Evolutionary conservation across 1,140 invertebrate genomes (phyloP), one percentile per base, ranked within the genome.

Genomic region (Aphaenogaster ashmeadi): DNA sequence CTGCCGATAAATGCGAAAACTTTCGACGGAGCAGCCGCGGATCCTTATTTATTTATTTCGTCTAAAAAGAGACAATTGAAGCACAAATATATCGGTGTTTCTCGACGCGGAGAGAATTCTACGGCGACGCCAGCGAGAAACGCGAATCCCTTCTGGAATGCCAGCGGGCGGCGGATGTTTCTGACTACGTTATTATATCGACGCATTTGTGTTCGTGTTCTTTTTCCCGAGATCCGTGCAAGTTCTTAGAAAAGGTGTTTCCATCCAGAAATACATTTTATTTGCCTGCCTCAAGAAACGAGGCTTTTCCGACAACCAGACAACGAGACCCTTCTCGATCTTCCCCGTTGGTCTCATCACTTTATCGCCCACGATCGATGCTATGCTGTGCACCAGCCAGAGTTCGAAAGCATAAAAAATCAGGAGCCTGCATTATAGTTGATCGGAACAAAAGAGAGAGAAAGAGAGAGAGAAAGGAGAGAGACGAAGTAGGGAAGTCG

Each of bases 361-460:
- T 86, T 69, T 66, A 13, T 67, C 62, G 11, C 36, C 11, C 15
- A 58, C 62, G 41, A 75, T 60, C 54, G 41, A 75, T 56, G n/a
- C 33, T 38, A 11, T 36, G 54, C 41, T 21, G n/a, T 41, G 41
- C n/a, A 83, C 18, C 67, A 38, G 41, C 1, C 2, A 52, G 11
- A 74, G 27, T 74, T 47, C 11, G 27, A 18, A n/a, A 44, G 66
- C 0, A 38, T 38, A 50, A 81, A 62, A 75, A 84, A 75, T 50
- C 80, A 8, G 27, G 18, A 60, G 69, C 72, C 41, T 60, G 69
- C 54, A 74, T 74, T 60, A 60, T 50, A 75, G 18, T 84, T 38
- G 9, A 50, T 60, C 56, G 13, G 2, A 50, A 50, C 27, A 6
- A 8, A 62, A 8, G n/a, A 44, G 18, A 44, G 21, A 6, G 50